Evolutionary conservation across 2,797 vertebrate species (phyloP).

Genomic region (Peromyscus attwateri): DNA sequence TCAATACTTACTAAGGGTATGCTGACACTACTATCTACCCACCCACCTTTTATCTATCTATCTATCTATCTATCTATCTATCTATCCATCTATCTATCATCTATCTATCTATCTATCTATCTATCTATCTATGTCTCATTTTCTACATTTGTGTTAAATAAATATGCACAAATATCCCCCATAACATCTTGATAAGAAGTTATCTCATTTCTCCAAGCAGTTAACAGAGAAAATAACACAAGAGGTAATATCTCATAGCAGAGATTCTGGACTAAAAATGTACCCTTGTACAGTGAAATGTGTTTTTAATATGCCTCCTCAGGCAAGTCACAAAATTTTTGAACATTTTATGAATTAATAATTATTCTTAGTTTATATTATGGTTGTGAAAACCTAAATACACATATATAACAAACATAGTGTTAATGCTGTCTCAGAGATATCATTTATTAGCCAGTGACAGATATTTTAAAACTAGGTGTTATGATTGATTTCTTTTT

Average conservation of each 20-base stretch:
- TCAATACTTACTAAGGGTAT: neutral
- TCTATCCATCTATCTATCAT: too few relatives aligned
- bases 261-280: too few relatives aligned
- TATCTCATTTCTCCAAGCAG: neutral
- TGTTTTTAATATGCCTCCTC: neutral
- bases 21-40: neutral
- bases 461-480: neutral
- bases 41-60: neutral
- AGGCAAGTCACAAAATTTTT: neutral
- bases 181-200: neutral
- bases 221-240: neutral
- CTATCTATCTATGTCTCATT: neutral
- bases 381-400: neutral
- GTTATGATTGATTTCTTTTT: neutral
- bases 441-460: neutral
- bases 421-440: neutral
- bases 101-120: too few relatives aligned
- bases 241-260: neutral
- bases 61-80: neutral
- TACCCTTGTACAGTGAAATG: neutral
- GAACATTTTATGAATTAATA: neutral
- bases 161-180: neutral
- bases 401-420: neutral
- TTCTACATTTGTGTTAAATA: neutral
- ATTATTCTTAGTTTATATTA: neutral